Conservation (phyloP, 2,888 invertebrate genomes). For the Stenurella melanura region DNA sequence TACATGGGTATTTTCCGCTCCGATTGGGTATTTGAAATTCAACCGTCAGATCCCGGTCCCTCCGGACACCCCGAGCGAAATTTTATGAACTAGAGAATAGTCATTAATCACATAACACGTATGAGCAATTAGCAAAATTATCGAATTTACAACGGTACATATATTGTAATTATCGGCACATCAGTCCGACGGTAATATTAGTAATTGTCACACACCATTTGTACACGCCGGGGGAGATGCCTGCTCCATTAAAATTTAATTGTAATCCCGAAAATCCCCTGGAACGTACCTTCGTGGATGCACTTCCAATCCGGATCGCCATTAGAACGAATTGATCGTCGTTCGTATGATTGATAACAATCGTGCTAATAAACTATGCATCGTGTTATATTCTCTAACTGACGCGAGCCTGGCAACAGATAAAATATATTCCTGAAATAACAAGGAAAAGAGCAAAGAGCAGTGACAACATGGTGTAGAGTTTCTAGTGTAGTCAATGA, state of each 20-base stretch:
- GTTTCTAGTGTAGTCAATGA: too few relatives aligned
- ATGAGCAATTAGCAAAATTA: constrained; percentile 56
- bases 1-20: neutral
- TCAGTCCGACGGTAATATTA: constrained; percentile 48
- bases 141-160: constrained; percentile 54
- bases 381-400: too few relatives aligned
- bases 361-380: neutral
- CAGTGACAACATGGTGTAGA: too few relatives aligned
- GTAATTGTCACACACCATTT: constrained; percentile 54
- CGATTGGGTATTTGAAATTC: neutral
- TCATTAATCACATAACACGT: constrained; percentile 51
- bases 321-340: neutral
- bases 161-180: constrained; percentile 50
- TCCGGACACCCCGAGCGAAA: constrained; percentile 25
- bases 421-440: too few relatives aligned
- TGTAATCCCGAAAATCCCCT: constrained; percentile 50
- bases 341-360: neutral
- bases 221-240: constrained; percentile 35
- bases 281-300: constrained; percentile 31
- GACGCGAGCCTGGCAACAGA: too few relatives aligned
- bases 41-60: neutral
- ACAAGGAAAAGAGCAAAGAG: too few relatives aligned
- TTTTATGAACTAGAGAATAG: constrained; percentile 41
- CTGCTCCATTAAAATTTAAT: constrained; percentile 50
- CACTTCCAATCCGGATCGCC: neutral